Base-by-base conservation (phyloP, 1,140 invertebrate genomes). In the Hyles vespertilio region DNA sequence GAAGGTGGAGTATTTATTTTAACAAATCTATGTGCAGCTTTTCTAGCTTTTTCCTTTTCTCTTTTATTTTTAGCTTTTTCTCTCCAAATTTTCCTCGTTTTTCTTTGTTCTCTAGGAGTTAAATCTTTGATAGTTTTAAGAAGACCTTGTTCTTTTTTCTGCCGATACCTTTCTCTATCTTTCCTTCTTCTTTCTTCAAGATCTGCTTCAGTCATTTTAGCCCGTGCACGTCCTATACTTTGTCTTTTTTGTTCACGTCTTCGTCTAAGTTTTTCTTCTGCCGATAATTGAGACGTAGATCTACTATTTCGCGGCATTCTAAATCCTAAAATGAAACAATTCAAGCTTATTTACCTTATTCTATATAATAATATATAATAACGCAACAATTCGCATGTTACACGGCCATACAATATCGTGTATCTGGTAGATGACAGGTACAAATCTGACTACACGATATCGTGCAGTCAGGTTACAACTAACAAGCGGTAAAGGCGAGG, bases 11-110 rank as follows among this genome's bases (percentile, higher is more conserved):
- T 57, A 22, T 58, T 22, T 22, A 22, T 12, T 33, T 58, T 12
- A 43, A 51, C 5, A 32, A 58, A 3, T 32, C 9, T 12, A 22
- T 3, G 9, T 12, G 8, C n/a, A 0, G 33, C n/a, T 5, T n/a
- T 9, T 51, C 43, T 46, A 33, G 32, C 32, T 51, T 58, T 58
- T 51, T 22, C 4, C 33, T 32, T 32, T 8, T 63, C 59, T 44
- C 59, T 52, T 53, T 43, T 56, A 32, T 55, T 54, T 46, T 58
- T 61, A 33, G 65, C 48, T 47, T 64, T 69, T 47, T 69, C 64
- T 45, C 66, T 55, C 66, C 69, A 69, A 5, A 64, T 59, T 58
- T 72, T 66, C 52, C 58, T 56, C 6, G 66, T 63, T 44, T 63
- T 34, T 45, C 63, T 40, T 50, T 66, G 67, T 59, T 70, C 9